A percentile compares a stretch with the other conserved stretches of the same genome.
phyloP scores from a whole-genome alignment of 2,797 vertebrate genomes.

The Crax fasciolata region DNA sequence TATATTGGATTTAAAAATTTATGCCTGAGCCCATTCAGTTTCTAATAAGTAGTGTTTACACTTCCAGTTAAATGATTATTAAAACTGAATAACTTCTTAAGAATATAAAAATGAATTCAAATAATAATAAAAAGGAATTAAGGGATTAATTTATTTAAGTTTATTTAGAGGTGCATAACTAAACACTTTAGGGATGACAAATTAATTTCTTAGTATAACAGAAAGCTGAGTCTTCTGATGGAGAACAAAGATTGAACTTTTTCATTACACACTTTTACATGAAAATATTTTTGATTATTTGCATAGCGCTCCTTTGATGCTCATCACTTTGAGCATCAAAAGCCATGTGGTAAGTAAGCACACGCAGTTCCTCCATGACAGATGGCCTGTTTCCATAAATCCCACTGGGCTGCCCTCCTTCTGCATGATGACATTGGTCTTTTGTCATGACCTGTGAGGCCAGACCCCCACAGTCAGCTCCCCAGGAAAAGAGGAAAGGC shows the following conservation, averaged over 20 bases:
- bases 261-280: not conserved
- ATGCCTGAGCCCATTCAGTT: not conserved
- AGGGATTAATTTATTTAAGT: not conserved
- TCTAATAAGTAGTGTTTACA: not conserved
- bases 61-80: not conserved
- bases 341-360: not conserved
- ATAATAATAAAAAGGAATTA: not conserved
- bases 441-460: not conserved
- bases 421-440: fast-evolving
- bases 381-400: not conserved
- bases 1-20: not conserved
- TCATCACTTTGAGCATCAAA: not conserved
- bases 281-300: not conserved
- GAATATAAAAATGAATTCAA: not conserved
- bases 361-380: not conserved
- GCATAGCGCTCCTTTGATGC: fast-evolving
- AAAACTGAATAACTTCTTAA: not conserved
- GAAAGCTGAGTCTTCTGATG: not conserved
- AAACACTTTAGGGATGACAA: not conserved
- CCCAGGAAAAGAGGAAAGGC: not conserved
- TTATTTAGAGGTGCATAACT: not conserved
- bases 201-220: not conserved
- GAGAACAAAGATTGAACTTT: not conserved
- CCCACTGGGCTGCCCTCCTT: not conserved
- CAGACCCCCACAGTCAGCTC: not conserved